Evolutionary conservation across 2,888 invertebrate genomes (phyloP), one percentile per base, ranked within the genome.

Genomic region (Carabus problematicus): DNA sequence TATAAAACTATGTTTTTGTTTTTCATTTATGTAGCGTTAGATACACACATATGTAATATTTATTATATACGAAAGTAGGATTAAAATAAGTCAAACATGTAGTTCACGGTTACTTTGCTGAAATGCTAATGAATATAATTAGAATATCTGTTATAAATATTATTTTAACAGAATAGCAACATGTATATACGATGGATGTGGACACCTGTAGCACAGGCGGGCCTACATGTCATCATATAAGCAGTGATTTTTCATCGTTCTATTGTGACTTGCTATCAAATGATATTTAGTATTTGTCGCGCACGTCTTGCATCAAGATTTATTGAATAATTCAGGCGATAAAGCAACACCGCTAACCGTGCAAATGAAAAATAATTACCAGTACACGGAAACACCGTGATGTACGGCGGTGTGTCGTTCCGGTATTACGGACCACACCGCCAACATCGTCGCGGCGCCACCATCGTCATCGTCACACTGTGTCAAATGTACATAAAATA

Each of bases 331-430:
- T 52, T 52, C 52, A 52, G 52, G 52, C 52, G 52, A 52, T 52
- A 52, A 52, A 52, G 52, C 52, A 12, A 52, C 52, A 52, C 18
- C 14, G 52, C 18, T 52, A 6, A 19, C 52, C 3, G 16, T 12
- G 52, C 16, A 14, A 56, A 56, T 56, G 56, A 56, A 56, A 56
- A 56, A 56, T 56, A 56, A 56, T 40, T 56, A 39, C 29, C n/a
- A 14, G n/a, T 12, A 9, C 56, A 19, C 12, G 56, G 56, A 56
- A 56, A 39, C 56, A n/a, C 12, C 40, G n/a, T 39, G 56, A 40
- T 56, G 29, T 56, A 56, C 29, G 56, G 56, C 12, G 11, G 56
- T 18, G 29, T 56, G 29, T 56, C 29, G 52, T 18, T 18, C 52
- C 52, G 19, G 16, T 52, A 19, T 52, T 52, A 19, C 12, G 16